Evolutionary conservation across 2,888 invertebrate species (phyloP).

Genomic region (Heteropelma amictum): DNA sequence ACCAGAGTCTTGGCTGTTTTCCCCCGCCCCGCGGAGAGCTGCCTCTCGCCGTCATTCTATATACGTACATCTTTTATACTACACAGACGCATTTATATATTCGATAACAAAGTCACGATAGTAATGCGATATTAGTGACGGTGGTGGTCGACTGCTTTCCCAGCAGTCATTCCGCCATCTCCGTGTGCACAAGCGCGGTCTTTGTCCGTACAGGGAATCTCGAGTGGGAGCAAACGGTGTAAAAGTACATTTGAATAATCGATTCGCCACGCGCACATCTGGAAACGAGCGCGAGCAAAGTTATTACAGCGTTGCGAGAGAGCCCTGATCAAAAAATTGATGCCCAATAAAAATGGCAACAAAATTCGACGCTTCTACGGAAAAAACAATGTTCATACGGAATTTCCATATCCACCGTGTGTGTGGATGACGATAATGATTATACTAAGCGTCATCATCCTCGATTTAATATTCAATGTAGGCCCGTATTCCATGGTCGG

Average conservation of each 20-base stretch:
- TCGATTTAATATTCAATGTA: too few species aligned
- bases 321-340: too few species aligned
- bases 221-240: slow-evolving; percentile 23
- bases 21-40: slow-evolving; percentile 45
- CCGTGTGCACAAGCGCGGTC: slow-evolving; percentile 58
- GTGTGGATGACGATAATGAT: too few species aligned
- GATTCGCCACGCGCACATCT: slow-evolving; percentile 57
- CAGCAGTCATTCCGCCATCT: slow-evolving; percentile 40
- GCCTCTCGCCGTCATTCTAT: slow-evolving; percentile 44
- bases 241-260: slow-evolving; percentile 66
- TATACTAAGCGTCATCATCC: too few species aligned
- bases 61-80: not conserved
- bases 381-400: too few species aligned
- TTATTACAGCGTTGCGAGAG: too few species aligned
- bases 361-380: too few species aligned
- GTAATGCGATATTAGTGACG: not conserved
- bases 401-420: too few species aligned
- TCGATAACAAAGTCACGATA: slow-evolving; percentile 25
- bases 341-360: too few species aligned
- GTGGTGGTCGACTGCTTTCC: slow-evolving; percentile 6
- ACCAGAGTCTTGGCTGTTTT: slow-evolving; percentile 75
- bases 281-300: too few species aligned
- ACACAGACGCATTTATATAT: too few species aligned
- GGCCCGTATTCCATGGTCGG: too few species aligned
- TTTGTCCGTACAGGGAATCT: not conserved